Base-by-base conservation (phyloP, 2,888 invertebrate genomes). In the Lepidocyrtinus sp. region DNA sequence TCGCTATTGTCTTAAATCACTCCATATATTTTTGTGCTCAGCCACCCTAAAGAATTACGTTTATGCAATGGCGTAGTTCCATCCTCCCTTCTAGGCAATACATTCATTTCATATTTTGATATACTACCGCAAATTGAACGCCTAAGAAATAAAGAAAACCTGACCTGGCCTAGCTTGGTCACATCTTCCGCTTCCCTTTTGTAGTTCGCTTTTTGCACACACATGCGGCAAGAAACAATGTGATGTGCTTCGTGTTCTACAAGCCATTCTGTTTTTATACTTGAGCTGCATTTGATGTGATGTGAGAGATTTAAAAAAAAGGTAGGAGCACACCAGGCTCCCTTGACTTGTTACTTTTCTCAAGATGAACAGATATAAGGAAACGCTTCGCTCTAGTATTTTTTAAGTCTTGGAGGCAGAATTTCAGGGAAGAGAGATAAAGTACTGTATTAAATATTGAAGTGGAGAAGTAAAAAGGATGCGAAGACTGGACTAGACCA, bases 291-390 rank as follows among this genome's bases (percentile, higher is more conserved):
- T n/a, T n/a, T n/a, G n/a, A n/a, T n/a, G n/a, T n/a, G n/a, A n/a
- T n/a, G n/a, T n/a, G 59, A 36, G 36, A 59, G 59, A 21, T 59
- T 59, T n/a, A 59, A 12, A 36, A n/a, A n/a, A n/a, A n/a, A n/a
- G n/a, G n/a, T n/a, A 5, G 36, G 36, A 36, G 36, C 5, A 36
- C 5, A 36, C 36, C 36, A 36, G 80, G 69, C 68, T 61, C 75
- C 71, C 75, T 64, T 80, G 75, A 71, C 75, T 80, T 80, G 80
- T 80, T 75, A 80, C 80, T 80, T 74, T 59, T 70, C 80, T 67
- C 59, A 21, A 74, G 79, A 79, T 74, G 80, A 74, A 75, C 65
- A 75, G 73, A 21, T 70, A 68, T 59, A 36, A 21, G 65, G 62
- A 69, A 26, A 26, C 63, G 24, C 63, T 19, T 19, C 22, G 24